Base-by-base conservation (phyloP, 2,888 invertebrate genomes). In the Dilophus febrilis region DNA sequence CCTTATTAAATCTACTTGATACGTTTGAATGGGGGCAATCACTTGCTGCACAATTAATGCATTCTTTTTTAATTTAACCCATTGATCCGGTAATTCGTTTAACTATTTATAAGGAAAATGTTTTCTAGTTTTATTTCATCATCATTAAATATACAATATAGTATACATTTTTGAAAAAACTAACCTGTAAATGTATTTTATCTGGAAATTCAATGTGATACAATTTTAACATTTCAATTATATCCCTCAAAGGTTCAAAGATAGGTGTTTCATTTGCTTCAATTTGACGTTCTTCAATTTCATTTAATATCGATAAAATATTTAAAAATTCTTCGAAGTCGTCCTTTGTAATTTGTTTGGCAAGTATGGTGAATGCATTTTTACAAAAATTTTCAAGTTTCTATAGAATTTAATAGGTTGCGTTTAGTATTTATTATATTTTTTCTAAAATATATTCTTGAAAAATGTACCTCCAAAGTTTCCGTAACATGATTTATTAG, bases 181-280 rank as follows among this genome's bases (percentile, higher is more conserved):
- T 45, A 48, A 78, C 79, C 68, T 82, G 79, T 32, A 82, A 71
- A 48, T 79, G 70, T 2, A 75, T 68, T 47, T 80, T 78, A 48
- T 90, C 86, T 0, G 78, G 72, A 59, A 94, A 81, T 49, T 87
- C 84, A 16, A 88, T 84, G n/a, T 82, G 79, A 51, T 91, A 92
- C 2, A 74, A 70, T 52, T 78, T 79, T 10, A 94, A 68, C 10
- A 92, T 66, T 44, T 87, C 80, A 37, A 92, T 86, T 33, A 84
- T 86, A 49, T 85, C 80, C 45, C 81, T 76, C 1, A 92, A 64
- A 0, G 91, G 90, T 26, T 84, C 86, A 56, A 94, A 94, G 84
- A 91, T 87, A 31, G 70, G 72, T 22, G 22, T 22, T 22, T 22
- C 22, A 49, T 91, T 90, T 2, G 90, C 90, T 26, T 73, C 67